Evolutionary conservation across 2,888 invertebrate genomes (phyloP), one percentile per base, ranked within the genome.

Genomic region (Dynastes maya): DNA sequence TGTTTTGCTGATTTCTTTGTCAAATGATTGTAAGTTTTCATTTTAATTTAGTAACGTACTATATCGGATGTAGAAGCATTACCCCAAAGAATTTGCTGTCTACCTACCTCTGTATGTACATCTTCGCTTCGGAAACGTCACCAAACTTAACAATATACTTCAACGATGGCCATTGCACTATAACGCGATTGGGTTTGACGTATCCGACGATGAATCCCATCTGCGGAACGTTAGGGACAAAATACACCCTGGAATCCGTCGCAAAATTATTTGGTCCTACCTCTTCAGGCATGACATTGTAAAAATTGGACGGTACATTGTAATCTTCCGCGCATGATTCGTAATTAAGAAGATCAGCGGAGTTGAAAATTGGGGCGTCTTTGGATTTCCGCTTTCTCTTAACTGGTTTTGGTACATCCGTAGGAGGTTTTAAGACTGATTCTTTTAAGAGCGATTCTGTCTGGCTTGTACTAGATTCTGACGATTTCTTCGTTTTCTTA

Each of bases 21-120:
- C 22, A 22, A 22, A 22, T 22, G 22, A 22, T 22, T 22, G 22
- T 22, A 22, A 22, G 22, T 37, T 37, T 37, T 37, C 32, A 37
- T 37, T 22, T 22, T 22, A 22, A 22, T 22, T 22, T 22, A 22
- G 5, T 37, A 37, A 5, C 32, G 5, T 37, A 0, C 32, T 37
- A 37, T 37, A 1, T 37, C 5, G 32, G 5, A 37, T 37, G 32
- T 37, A 5, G 32, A 37, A 37, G 32, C 32, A 32, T 32, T 32
- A 32, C 4, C 29, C 29, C 29, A 32, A 32, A 32, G 29, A 32
- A 32, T 32, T 32, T 32, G 32, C 32, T 5, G 32, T 37, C 32
- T 22, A 78, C 78, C 80, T 82, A 85, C 85, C 71, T 79, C 74
- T 82, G 78, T 16, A 85, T 72, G 78, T 80, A 83, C 37, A 70